These are phyloP conservation scores for Podarcis siculus DNA, from an alignment of 2,797 vertebrate genomes.

Conservation along the genomic window DNA sequence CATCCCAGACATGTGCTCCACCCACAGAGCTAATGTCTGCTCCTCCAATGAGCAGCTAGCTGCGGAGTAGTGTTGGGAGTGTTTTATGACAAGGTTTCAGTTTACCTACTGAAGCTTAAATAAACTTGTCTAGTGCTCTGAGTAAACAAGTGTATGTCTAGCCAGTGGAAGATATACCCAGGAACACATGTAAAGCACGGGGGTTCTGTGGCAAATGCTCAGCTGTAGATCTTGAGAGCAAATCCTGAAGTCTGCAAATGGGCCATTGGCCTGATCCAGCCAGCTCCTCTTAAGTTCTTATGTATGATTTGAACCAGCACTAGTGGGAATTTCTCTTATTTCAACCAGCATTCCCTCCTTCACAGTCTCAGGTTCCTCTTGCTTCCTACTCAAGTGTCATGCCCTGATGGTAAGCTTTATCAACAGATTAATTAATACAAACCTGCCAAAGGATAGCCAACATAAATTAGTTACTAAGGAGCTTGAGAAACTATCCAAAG, in stretches of 20 bases:
- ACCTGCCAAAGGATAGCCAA: not conserved
- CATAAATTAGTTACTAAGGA: not conserved
- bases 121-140: no score
- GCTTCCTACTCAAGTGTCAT: not conserved
- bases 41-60: not conserved
- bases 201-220: no score
- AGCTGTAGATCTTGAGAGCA: no score
- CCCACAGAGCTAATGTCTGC: not conserved
- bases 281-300: not conserved
- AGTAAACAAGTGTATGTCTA: no score
- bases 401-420: not conserved
- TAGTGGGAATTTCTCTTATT: not conserved
- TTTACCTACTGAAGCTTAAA: no score
- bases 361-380: not conserved
- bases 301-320: no score
- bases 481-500: not conserved
- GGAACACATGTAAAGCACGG: no score
- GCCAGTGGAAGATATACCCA: no score
- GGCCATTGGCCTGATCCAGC: not conserved
- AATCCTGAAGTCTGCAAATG: no score
- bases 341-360: not conserved
- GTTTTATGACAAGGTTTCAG: no score
- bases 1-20: not conserved
- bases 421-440: not conserved
- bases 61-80: no score